Evolutionary conservation across 2,113 vertebrate genomes (phyloP).

Genomic region (Emydocephalus ijimae): DNA sequence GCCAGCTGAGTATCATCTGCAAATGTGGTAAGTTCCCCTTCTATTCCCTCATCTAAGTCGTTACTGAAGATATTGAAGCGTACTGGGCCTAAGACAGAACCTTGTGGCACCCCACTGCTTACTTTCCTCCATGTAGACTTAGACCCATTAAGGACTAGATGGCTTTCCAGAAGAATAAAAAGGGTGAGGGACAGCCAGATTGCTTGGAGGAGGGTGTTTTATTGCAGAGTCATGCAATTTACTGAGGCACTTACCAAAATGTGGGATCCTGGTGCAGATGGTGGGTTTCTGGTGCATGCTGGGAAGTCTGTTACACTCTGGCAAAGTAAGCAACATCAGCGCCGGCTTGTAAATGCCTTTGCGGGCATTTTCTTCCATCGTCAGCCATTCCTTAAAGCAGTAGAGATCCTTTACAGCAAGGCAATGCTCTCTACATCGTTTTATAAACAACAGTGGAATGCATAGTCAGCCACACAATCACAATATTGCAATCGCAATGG

Average conservation of each 20-base stretch:
- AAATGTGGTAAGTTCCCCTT: too few relatives aligned
- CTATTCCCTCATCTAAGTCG: too few relatives aligned
- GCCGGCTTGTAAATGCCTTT: slow-evolving; percentile 69
- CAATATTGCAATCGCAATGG: slow-evolving; percentile 7
- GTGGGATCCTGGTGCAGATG: slow-evolving; percentile 80
- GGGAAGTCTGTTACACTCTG: slow-evolving; percentile 83
- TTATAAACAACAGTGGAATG: slow-evolving; percentile 61
- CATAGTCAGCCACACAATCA: slow-evolving; percentile 41
- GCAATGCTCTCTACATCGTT: slow-evolving; percentile 87
- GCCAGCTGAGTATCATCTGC: too few relatives aligned
- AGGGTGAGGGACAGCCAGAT: neutral
- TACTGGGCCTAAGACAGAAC: too few relatives aligned
- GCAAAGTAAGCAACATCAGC: slow-evolving; percentile 69
- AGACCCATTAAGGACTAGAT: too few relatives aligned
- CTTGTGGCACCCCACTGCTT: too few relatives aligned
- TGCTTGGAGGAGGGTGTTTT: neutral
- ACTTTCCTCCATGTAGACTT: too few relatives aligned
- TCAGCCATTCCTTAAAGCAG: slow-evolving; percentile 89
- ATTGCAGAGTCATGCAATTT: neutral
- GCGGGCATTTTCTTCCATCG: slow-evolving; percentile 74
- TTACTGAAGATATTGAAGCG: too few relatives aligned
- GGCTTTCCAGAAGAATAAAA: neutral
- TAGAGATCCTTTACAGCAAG: slow-evolving; percentile 92
- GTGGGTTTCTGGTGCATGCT: slow-evolving; percentile 76
- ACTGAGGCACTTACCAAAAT: slow-evolving; percentile 76